Evolutionary conservation across 2,888 invertebrate species (phyloP), one percentile per base, ranked within the genome.

Genomic region (Nymphalis c-album): DNA sequence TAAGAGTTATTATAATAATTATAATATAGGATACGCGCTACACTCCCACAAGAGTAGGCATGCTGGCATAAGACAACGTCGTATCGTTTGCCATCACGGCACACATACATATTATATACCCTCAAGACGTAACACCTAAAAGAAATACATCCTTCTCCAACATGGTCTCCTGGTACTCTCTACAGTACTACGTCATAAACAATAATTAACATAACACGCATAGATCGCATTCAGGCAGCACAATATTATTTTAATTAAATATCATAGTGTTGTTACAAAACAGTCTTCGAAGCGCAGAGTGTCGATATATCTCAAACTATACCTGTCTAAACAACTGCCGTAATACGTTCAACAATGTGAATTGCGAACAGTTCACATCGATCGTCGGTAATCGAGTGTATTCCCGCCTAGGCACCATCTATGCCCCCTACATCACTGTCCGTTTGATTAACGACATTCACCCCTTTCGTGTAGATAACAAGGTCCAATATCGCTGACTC

Each of bases 351-450:
- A 51, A 65, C 65, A 65, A 65, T 53, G 60, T 55, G 60, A 65
- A 60, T 64, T 50, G 45, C 47, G 26, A 60, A 48, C 51, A 53
- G 53, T 51, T 62, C 53, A 53, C 62, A 53, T 62, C 68, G 66
- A 63, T 71, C 71, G 66, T 67, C 50, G 55, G 69, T 71, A 69
- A 71, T 71, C 71, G 69, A 67, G 63, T 67, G 69, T 50, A 58
- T 66, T 66, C 64, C 70, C 67, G 63, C 60, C 66, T 67, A 26
- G 61, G 45, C 55, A 60, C 40, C 40, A 40, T 40, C 64, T 60
- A 60, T 65, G 46, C 46, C 61, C 69, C 48, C 64, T 63, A 46
- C 58, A 66, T 66, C 69, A 71, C 31, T 63, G 63, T 71, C 69
- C 46, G 18, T 16, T 66, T 69, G 71, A 69, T 69, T 68, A 64